phyloP scores from a whole-genome alignment of 2,113 vertebrate species.

The Brachirus orientalis region DNA sequence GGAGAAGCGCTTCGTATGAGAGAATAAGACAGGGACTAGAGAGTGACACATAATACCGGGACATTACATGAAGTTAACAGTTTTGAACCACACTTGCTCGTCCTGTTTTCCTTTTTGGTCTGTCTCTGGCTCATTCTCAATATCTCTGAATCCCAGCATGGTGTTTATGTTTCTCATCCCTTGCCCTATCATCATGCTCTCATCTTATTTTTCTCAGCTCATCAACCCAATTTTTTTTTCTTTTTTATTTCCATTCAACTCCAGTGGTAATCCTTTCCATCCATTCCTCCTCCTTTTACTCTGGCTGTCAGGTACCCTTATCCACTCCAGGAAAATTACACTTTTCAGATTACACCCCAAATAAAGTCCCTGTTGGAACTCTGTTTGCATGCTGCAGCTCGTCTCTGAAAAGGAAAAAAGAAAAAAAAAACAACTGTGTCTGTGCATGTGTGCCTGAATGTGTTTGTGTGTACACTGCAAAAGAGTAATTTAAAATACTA shows the following conservation, averaged over 20 bases:
- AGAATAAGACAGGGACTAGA: constrained; percentile 13
- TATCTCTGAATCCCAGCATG: constrained; percentile 23
- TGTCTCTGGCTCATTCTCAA: constrained; percentile 4
- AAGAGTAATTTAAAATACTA: too few species aligned
- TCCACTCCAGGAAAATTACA: constrained; percentile 78
- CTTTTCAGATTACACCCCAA: constrained; percentile 80
- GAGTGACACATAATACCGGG: constrained; percentile 17
- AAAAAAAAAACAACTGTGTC: constrained; percentile 36
- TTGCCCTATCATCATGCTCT: constrained; percentile 21
- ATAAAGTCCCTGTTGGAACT: constrained; percentile 68
- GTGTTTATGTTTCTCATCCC: constrained; percentile 8
- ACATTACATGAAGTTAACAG: constrained; percentile 17
- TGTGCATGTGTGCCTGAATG: constrained; percentile 21
- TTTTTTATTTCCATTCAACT: constrained; percentile 11
- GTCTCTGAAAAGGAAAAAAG: constrained; percentile 32
- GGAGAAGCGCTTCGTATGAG: constrained; percentile 13
- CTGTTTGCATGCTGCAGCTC: constrained; percentile 50
- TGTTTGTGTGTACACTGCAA: too few species aligned
- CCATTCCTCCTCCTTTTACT: constrained; percentile 44
- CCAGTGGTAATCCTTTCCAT: constrained; percentile 56
- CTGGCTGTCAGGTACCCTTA: constrained; percentile 66
- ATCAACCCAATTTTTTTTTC: constrained; percentile 23
- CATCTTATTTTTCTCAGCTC: constrained; percentile 41
- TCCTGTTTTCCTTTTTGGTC: constrained; percentile 1
- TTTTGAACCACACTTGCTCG: constrained; percentile 4